Evolutionary conservation across 2,888 invertebrate genomes (phyloP), one percentile per base, ranked within the genome.

Genomic region (Melanargia galathea): DNA sequence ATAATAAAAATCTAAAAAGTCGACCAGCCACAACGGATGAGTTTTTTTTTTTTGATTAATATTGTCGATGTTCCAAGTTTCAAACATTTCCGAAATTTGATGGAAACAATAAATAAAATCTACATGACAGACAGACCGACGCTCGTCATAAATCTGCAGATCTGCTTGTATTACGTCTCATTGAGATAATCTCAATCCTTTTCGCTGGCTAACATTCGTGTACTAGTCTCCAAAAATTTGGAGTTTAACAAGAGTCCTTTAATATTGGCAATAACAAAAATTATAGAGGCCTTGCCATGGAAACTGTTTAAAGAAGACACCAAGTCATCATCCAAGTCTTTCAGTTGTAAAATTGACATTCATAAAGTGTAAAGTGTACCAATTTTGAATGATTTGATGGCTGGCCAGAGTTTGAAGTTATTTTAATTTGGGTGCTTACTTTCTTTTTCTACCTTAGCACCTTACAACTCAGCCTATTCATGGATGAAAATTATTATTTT

Each of bases 131-230:
- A 65, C 55, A 40, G 61, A 58, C 64, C 70, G 63, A 62, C 61
- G 70, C 72, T 74, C 74, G 71, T 73, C 74, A 81, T 84, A 83
- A 84, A 84, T 84, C 81, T 77, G 71, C 68, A 70, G 72, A 74
- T 71, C 71, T 75, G 78, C 74, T 69, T 5, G n/a, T 22, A 52
- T 52, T 52, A 52, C 33, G 35, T 18, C 11, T 13, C 52, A 13
- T 11, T 52, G 52, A 13, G 22, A 16, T 18, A 18, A 7, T 52
- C 20, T 6, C 13, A 35, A 52, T 35, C 20, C 0, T 35, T 30
- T 16, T 26, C 26, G 8, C 18, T 18, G 16, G 16, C 2, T n/a
- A 16, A 16, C 43, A 16, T 18, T 43, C 8, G 0, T 18, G 16
- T 7, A 8, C 18, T 43, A 8, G 16, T 43, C 8, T 2, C 43